Evolutionary conservation across 2,888 invertebrate genomes (phyloP), one percentile per base, ranked within the genome.

Genomic region (Buathra laborator): DNA sequence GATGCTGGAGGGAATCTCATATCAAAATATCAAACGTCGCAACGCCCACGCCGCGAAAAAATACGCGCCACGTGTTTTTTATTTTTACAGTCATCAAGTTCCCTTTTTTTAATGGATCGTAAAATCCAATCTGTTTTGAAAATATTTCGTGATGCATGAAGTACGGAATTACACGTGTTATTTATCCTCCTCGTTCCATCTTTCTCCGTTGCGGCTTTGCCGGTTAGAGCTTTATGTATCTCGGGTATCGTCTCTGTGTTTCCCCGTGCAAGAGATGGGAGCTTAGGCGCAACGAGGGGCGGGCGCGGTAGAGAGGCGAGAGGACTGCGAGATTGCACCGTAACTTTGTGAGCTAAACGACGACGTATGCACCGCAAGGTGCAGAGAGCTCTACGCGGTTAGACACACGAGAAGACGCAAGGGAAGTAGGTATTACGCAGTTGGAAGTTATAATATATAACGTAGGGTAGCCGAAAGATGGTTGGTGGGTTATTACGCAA

Each of bases 341-440:
- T 84, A 84, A 84, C 84, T 84, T 78, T 81, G 84, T 74, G 68
- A 84, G 74, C 62, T 72, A 74, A 84, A 77, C 62, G 81, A 81
- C 81, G 77, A 77, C 77, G 62, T 77, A 59, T 77, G 72, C 19
- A 16, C 84, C 72, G 62, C 77, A 77, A 77, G 80, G 24, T 56
- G 53, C 72, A 32, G 75, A 62, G 56, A 71, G 75, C 79, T 62
- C 59, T 24, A 16, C 66, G 67, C 62, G 56, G 66, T 81, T 72
- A 71, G 76, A 67, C 48, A 59, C 71, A 37, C 44, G 46, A 64
- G 32, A 59, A 44, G 19, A 24, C 12, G 29, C n/a, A 43, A 46
- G 14, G 9, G 44, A 44, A 16, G 66, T 14, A 75, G 32, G 51
- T 78, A 32, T 71, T 64, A 46, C n/a, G 29, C 24, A 24, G 7